phyloP scores from a whole-genome alignment of 64 coral and sea anemone species.

The Pachyseris speciosa region DNA sequence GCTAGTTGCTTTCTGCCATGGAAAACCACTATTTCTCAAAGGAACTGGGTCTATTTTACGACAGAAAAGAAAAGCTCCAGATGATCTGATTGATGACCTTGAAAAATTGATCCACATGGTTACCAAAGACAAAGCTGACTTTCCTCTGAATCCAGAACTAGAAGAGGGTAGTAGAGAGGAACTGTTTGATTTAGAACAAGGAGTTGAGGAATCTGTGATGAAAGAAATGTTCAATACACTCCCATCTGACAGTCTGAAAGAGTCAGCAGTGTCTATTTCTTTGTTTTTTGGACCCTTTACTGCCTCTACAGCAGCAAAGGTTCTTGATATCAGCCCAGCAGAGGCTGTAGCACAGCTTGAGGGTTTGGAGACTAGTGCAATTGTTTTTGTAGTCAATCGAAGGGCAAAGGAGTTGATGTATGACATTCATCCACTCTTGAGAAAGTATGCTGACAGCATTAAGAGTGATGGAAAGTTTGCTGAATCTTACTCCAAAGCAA shows the following conservation, averaged over 20 bases:
- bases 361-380: background rate
- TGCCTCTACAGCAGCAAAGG: background rate
- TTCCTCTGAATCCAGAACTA: background rate
- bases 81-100: background rate
- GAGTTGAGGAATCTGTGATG: background rate
- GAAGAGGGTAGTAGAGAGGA: background rate
- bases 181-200: background rate
- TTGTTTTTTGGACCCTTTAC: slow-evolving; percentile 25
- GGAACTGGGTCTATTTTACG: background rate
- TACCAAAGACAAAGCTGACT: background rate
- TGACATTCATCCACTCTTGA: slow-evolving; percentile 32
- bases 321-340: background rate
- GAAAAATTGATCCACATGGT: background rate
- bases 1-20: background rate
- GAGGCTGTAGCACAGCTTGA: slow-evolving; percentile 15
- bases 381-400: background rate
- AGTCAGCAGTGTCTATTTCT: slow-evolving; percentile 7
- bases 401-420: slow-evolving; percentile 4
- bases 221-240: slow-evolving; percentile 14
- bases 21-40: slow-evolving; percentile 3
- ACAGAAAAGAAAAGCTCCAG: background rate
- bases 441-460: slow-evolving; percentile 22
- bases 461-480: background rate
- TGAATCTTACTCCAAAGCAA: slow-evolving; percentile 9
- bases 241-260: background rate